A percentile compares a stretch with the other conserved stretches of the same genome.
Conservation (phyloP, 1,140 invertebrate genomes). For the Zaprionus camerounensis region DNA sequence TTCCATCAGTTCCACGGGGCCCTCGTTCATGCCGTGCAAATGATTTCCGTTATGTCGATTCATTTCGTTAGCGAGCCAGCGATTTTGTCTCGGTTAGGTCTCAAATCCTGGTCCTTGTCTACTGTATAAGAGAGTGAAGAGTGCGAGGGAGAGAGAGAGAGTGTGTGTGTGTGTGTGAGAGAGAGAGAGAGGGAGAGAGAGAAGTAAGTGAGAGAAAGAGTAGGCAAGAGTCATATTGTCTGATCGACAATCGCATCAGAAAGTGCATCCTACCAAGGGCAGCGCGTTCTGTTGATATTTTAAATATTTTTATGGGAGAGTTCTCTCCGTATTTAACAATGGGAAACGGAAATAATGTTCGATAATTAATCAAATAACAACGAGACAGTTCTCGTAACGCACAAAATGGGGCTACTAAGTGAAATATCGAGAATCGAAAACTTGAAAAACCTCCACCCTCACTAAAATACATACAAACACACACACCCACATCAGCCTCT, state of each 20-base stretch:
- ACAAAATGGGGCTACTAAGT: constrained; percentile 59
- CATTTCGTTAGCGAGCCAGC: constrained; percentile 52
- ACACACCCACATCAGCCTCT: too few species aligned
- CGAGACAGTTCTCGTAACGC: constrained; percentile 59
- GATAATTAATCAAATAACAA: constrained; percentile 67
- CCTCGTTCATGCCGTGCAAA: constrained; percentile 60
- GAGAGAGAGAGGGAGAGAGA: background rate
- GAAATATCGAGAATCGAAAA: constrained; percentile 29
- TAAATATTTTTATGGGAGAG: constrained; percentile 54
- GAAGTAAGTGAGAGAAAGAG: background rate
- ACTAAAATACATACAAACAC: background rate
- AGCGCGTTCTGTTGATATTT: constrained; percentile 56
- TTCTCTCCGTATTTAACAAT: constrained; percentile 68
- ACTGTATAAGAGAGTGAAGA: background rate
- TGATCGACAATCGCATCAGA: background rate
- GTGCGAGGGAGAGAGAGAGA: background rate
- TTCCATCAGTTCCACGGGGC: constrained; percentile 41
- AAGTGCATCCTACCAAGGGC: constrained; percentile 46
- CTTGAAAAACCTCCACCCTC: constrained; percentile 26
- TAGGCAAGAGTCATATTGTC: background rate
- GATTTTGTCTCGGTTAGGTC: constrained; percentile 35
- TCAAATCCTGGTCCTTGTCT: constrained; percentile 58
- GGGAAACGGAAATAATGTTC: constrained; percentile 61
- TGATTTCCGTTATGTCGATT: constrained; percentile 58
- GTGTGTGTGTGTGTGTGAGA: background rate